phyloP scores from a whole-genome alignment of 2,113 vertebrate genomes.

The Vimba vimba region DNA sequence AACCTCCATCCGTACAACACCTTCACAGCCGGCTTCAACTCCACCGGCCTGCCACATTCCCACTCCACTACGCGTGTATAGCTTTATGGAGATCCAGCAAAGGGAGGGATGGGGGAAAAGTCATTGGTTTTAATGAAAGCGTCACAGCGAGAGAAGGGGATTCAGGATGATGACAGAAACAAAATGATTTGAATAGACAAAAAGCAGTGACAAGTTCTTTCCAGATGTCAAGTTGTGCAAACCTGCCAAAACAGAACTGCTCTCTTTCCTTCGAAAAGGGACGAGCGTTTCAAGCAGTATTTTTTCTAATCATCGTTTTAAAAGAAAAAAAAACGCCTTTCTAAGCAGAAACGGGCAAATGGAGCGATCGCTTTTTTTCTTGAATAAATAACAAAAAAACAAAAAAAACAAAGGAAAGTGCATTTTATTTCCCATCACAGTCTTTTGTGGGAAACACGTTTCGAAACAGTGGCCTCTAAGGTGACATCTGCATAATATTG shows the following conservation, averaged over 20 bases:
- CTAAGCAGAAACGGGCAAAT: conserved; percentile 76
- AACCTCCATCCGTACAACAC: conserved; percentile 98
- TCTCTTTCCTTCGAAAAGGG: conserved; percentile 61
- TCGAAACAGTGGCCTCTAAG: conserved; percentile 75
- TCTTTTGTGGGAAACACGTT: conserved; percentile 69
- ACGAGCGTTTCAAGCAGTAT: conserved; percentile 75
- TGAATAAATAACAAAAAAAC: conserved; percentile 74
- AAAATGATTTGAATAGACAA: conserved; percentile 73
- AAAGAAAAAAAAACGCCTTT: conserved; percentile 75
- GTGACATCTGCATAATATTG: conserved; percentile 69
- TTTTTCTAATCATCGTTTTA: conserved; percentile 81
- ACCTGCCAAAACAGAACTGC: conserved; percentile 83
- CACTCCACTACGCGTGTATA: conserved; percentile 99
- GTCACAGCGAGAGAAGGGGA: conserved; percentile 41
- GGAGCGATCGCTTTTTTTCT: conserved; percentile 72
- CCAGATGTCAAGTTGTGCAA: conserved; percentile 80
- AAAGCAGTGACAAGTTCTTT: conserved; percentile 68
- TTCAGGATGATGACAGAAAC: conserved; percentile 67
- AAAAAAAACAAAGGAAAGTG: conserved; percentile 74
- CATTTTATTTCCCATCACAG: conserved; percentile 80
- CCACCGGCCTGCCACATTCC: conserved; percentile 96
- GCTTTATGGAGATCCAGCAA: conserved; percentile 77
- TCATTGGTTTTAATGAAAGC: conserved; percentile 38
- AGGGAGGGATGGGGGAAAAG: conserved; percentile 43
- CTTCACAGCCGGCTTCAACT: conserved; percentile 96